Evolutionary conservation across 2,888 invertebrate genomes (phyloP).

Genomic region (Eupithecia vulgata): DNA sequence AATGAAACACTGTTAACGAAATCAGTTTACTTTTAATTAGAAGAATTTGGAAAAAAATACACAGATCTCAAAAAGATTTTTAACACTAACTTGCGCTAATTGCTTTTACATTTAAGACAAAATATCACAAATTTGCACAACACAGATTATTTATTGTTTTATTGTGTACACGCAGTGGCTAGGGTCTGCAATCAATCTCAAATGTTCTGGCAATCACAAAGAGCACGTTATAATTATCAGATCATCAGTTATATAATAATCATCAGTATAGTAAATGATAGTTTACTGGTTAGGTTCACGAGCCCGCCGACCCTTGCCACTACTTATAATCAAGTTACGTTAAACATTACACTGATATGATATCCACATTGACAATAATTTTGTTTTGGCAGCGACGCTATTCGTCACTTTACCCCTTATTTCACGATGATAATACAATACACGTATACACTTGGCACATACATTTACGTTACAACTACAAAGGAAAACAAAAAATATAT

Average conservation of each 20-base stretch:
- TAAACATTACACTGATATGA: constrained; percentile 54
- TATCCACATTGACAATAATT: constrained; percentile 54
- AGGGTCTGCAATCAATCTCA: background rate
- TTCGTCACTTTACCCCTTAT: constrained; percentile 27
- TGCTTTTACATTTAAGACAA: constrained; percentile 55
- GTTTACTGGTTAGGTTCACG: background rate
- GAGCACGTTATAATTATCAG: background rate
- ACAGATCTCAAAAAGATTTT: constrained; percentile 66
- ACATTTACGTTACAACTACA: constrained; percentile 50
- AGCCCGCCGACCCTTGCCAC: constrained; percentile 15
- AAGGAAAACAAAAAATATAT: constrained; percentile 51
- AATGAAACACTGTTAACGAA: constrained; percentile 61
- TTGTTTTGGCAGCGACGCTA: constrained; percentile 57
- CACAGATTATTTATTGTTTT: constrained; percentile 51
- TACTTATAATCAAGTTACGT: constrained; percentile 16
- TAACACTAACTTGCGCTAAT: constrained; percentile 65
- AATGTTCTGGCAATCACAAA: background rate
- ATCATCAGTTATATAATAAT: background rate
- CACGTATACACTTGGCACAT: constrained; percentile 42
- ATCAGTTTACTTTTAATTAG: constrained; percentile 74
- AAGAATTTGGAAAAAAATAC: constrained; percentile 77
- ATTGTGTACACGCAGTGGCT: constrained; percentile 24
- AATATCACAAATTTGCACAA: constrained; percentile 67
- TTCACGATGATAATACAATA: constrained; percentile 54
- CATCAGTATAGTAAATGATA: background rate